These are phyloP conservation scores for Thymelicus acteon DNA, from an alignment of 2,888 invertebrate species.

Conservation along the genomic window DNA sequence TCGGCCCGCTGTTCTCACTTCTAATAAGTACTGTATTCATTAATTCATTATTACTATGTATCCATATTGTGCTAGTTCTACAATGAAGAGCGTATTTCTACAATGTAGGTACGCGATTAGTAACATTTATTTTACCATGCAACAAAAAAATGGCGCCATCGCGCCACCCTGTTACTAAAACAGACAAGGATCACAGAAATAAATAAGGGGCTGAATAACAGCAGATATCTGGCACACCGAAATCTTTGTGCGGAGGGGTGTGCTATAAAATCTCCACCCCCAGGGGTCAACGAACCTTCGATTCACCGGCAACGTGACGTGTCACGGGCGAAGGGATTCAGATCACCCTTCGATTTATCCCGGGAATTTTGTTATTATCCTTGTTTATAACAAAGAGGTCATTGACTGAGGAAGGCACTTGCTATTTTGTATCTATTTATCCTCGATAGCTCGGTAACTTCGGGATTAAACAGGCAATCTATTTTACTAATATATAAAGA, in stretches of 20 bases:
- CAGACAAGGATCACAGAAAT: conserved; percentile 37
- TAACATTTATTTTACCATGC: conserved; percentile 29
- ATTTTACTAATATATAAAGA: too few species aligned
- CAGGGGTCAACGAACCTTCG: conserved; percentile 40
- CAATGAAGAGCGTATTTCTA: background rate
- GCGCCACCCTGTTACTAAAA: conserved; percentile 36
- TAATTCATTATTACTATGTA: background rate
- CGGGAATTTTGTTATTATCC: conserved; percentile 38
- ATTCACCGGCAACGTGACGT: conserved; percentile 35
- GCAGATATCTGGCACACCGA: conserved; percentile 38
- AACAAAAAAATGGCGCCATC: conserved; percentile 33
- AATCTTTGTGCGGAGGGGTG: conserved; percentile 40
- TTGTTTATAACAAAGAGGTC: conserved; percentile 36
- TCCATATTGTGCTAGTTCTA: conserved; percentile 3
- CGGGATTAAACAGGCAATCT: too few species aligned
- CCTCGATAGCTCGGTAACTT: too few species aligned
- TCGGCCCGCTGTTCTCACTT: background rate
- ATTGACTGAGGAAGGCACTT: conserved; percentile 25
- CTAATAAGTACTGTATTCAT: background rate
- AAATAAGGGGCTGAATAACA: conserved; percentile 39
- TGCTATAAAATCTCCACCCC: conserved; percentile 39
- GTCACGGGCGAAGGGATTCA: conserved; percentile 29
- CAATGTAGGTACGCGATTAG: background rate
- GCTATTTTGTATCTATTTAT: background rate
- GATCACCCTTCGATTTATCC: conserved; percentile 39